A percentile compares a stretch with the other conserved stretches of the same genome.
These are phyloP conservation scores for Platycnemis pennipes DNA, from an alignment of 2,888 invertebrate genomes.

Conservation along the genomic window DNA sequence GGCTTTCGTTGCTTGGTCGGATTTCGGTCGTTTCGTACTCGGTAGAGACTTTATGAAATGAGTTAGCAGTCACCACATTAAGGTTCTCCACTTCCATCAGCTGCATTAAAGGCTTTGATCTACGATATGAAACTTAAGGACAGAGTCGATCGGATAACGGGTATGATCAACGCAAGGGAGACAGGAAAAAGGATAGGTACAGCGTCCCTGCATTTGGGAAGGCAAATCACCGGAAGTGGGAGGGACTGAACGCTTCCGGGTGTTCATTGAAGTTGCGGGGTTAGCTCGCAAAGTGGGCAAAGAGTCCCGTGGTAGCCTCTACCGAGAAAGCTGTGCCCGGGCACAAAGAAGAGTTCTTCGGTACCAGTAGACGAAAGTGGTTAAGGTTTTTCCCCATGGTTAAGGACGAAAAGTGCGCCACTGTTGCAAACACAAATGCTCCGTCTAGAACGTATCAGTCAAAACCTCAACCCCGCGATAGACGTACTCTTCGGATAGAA, in stretches of 20 bases:
- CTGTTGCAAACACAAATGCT: too few relatives aligned
- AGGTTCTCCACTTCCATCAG: too few relatives aligned
- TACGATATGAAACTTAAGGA: background rate
- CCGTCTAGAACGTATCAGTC: too few relatives aligned
- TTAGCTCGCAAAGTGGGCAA: background rate
- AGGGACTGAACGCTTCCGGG: background rate
- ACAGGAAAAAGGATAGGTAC: background rate
- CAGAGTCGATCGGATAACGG: background rate
- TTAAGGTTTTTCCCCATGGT: too few relatives aligned
- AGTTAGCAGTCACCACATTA: too few relatives aligned
- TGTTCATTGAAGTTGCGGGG: background rate
- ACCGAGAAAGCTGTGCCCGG: background rate
- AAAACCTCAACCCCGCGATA: too few relatives aligned
- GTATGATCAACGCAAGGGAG: background rate
- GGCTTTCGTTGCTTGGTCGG: too few relatives aligned
- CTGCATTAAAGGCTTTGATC: background rate
- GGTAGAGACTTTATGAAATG: too few relatives aligned
- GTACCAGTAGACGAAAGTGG: too few relatives aligned
- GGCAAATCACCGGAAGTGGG: constrained; percentile 29
- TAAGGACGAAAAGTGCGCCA: too few relatives aligned
- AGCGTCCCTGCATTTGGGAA: background rate
- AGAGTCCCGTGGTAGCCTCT: background rate
- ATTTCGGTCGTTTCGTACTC: too few relatives aligned
- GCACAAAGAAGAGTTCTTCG: background rate
- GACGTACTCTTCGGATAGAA: too few relatives aligned